Percentiles rank a stretch among this genome's conserved stretches.
phyloP scores from a whole-genome alignment of 2,888 invertebrate species.

The Pogonocherus hispidulus region DNA sequence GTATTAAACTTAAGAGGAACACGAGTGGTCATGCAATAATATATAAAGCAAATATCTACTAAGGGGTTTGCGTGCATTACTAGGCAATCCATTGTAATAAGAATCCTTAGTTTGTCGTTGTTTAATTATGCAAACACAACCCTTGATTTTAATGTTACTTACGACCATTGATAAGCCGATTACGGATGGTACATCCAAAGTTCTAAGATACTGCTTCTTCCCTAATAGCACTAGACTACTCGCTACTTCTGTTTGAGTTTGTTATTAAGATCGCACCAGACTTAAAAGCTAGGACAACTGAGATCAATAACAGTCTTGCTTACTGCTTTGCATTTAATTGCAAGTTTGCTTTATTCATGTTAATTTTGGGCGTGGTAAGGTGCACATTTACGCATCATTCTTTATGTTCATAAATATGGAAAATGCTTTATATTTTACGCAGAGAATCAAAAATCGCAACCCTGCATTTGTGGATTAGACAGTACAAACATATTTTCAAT shows the following conservation, averaged over 20 bases:
- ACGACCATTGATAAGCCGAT: constrained; percentile 59
- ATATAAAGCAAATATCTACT: background rate
- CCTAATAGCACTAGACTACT: constrained; percentile 52
- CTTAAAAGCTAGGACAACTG: constrained; percentile 32
- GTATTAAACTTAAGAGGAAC: background rate
- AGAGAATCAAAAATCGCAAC: too few species aligned
- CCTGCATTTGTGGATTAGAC: too few species aligned
- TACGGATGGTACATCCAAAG: constrained; percentile 58
- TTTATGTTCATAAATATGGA: too few species aligned
- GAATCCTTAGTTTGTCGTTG: constrained; percentile 30
- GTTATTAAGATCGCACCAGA: constrained; percentile 46
- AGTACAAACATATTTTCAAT: too few species aligned
- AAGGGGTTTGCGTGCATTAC: background rate
- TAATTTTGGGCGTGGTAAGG: too few species aligned
- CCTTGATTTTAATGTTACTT: constrained; percentile 57
- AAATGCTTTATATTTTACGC: too few species aligned
- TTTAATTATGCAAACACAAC: constrained; percentile 42
- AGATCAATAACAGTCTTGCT: constrained; percentile 24
- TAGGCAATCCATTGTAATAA: background rate
- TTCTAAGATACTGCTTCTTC: constrained; percentile 55
- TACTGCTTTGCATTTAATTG: background rate
- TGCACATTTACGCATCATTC: too few species aligned
- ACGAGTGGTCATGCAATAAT: background rate
- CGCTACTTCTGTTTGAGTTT: constrained; percentile 55
- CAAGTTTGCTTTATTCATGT: background rate